These are phyloP conservation scores for Cenopis cana DNA, from an alignment of 2,888 invertebrate genomes.

Conservation along the genomic window DNA sequence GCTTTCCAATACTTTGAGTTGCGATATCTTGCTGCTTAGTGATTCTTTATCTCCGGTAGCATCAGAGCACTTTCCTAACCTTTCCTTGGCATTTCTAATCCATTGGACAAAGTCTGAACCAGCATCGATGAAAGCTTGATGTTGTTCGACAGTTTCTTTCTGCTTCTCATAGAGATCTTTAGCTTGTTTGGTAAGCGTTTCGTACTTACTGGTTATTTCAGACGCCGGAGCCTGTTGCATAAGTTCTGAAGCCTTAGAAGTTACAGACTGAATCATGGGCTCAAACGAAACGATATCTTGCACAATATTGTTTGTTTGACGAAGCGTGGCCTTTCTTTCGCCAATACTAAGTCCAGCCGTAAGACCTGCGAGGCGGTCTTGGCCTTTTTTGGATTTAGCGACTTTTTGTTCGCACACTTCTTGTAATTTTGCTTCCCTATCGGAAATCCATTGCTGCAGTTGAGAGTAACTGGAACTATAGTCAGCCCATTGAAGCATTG, in stretches of 20 bases:
- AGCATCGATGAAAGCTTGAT: conserved; percentile 96
- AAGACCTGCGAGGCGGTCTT: conserved; percentile 87
- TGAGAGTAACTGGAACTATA: conserved; percentile 97
- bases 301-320: conserved; percentile 97
- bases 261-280: conserved; percentile 98
- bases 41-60: conserved; percentile 96
- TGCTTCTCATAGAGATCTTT: conserved; percentile 95
- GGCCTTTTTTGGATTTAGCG: conserved; percentile 90
- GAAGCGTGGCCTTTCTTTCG: conserved; percentile 94
- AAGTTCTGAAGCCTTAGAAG: conserved; percentile 96
- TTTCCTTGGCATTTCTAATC: conserved; percentile 96
- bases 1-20: conserved; percentile 92
- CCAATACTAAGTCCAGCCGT: conserved; percentile 91
- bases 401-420: conserved; percentile 95
- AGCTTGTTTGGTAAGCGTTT: conserved; percentile 95
- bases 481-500: conserved; percentile 97
- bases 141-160: conserved; percentile 95
- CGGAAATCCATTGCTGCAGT: conserved; percentile 97
- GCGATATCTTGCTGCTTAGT: conserved; percentile 93
- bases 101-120: conserved; percentile 96
- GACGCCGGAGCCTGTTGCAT: conserved; percentile 96
- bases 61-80: conserved; percentile 95
- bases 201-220: conserved; percentile 96
- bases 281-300: conserved; percentile 98
- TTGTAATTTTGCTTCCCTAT: conserved; percentile 95